Base-by-base conservation (phyloP, 2,797 vertebrate genomes). In the Parotocinclus haroldoi region DNA sequence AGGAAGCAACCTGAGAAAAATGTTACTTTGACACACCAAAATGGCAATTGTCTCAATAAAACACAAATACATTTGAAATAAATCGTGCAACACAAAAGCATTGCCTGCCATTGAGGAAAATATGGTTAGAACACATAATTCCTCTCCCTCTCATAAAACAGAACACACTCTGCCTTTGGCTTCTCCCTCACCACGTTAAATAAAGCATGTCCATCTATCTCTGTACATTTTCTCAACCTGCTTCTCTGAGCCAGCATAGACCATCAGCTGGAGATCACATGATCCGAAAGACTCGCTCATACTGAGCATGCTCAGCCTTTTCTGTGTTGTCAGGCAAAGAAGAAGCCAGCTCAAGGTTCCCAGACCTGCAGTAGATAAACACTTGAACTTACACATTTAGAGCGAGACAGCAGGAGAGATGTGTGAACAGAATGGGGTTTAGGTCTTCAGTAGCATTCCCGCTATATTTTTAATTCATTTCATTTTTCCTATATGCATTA, bases 251-350 rank as follows among this genome's bases (percentile, higher is more conserved):
- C 16, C 76, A 85, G 82, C 52, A 83, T 82, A 83, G 84, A 80
- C 83, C 86, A 84, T 92, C 90, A 91, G 87, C 88, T 91, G 88
- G 80, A 72, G 84, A 85, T 92, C 91, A 92, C 86, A 80, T 92
- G 91, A 90, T 82, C 60, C n/a, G 1, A 12, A 66, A 67, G 79
- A 78, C 68, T 66, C 76, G 54, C 58, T 73, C 76, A 52, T 51
- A 89, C 84, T 87, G 89, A 87, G 90, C 90, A 91, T 92, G 91
- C 89, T 81, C 89, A 82, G 80, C 81, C 71, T 71, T 69, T 51
- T 82, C 79, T 80, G 90, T 92, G 91, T 91, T 90, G 91, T 91
- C 87, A 91, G 89, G 90, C 89, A 91, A 91, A 91, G 88, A 88
- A 85, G 73, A 84, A 89, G 88, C 74, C 82, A 83, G 86, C 85